phyloP scores from a whole-genome alignment of 2,113 vertebrate species.

The Muntiacus muntjak region DNA sequence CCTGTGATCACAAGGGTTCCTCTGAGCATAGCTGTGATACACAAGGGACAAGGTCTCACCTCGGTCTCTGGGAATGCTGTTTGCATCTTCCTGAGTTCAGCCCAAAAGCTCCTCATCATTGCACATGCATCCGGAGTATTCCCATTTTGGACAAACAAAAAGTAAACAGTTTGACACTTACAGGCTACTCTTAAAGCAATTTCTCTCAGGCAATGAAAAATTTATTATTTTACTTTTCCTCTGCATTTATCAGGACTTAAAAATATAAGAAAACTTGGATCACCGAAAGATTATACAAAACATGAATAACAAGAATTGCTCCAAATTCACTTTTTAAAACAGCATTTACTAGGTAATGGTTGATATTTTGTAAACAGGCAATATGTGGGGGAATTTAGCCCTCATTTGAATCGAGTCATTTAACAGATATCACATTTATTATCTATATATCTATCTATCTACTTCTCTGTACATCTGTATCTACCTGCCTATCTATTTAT shows the following conservation, averaged over 20 bases:
- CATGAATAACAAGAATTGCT: neutral
- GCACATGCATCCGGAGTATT: conserved; percentile 16
- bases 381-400: neutral
- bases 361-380: neutral
- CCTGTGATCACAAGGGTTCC: neutral
- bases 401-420: neutral
- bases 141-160: conserved; percentile 48
- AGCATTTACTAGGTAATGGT: neutral
- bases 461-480: neutral
- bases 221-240: neutral
- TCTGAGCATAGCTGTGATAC: conserved; percentile 22
- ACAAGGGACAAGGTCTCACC: conserved; percentile 11
- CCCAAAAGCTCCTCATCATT: conserved; percentile 52
- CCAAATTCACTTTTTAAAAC: neutral
- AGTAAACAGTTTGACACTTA: neutral
- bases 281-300: neutral
- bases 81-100: conserved; percentile 49
- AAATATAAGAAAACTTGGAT: neutral
- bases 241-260: neutral
- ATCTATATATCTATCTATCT: neutral
- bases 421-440: neutral
- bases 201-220: neutral
- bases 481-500: neutral
- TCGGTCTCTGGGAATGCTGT: conserved; percentile 59
- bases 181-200: neutral